Evolutionary conservation across 2,888 invertebrate species (phyloP), one percentile per base, ranked within the genome.

Genomic region (Pelosia muscerda): DNA sequence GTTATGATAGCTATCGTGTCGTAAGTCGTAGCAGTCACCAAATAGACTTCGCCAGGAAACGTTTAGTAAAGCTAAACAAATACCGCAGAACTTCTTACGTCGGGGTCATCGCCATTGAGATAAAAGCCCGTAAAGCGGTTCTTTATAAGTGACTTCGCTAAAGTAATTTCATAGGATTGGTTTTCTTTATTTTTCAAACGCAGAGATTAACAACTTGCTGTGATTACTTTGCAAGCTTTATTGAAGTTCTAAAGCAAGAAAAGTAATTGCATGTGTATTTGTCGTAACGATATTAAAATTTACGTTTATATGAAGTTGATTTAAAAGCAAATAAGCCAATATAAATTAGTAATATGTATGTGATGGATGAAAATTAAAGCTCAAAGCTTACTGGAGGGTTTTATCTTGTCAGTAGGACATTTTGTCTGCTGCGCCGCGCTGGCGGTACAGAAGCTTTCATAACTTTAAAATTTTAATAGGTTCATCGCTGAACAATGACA

Each of bases 101-200:
- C 71, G 81, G 77, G 83, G 83, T 83, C 84, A 86, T 84, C n/a
- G 83, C 83, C 84, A 86, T 38, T 84, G 86, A 81, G 85, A 86
- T 84, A n/a, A n/a, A n/a, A n/a, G n/a, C n/a, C 75, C 73, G 72
- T 74, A 67, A 78, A 79, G 79, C 79, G 81, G 78, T 78, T 75
- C 77, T 75, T 76, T 81, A 81, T 77, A 78, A 77, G 68, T 73
- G 70, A 76, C 67, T 74, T 75, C 68, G 77, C 73, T 66, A 68
- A 79, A 78, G 69, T 70, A 73, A 77, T 79, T 73, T 74, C 75
- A 68, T 53, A 67, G 70, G 72, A 69, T 75, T 71, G 59, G 70
- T 75, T 71, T 62, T 75, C 68, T 71, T 73, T 76, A 71, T 72
- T 73, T 72, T 79, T 69, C 72, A 72, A 59, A 69, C 72, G 68